Conservation (phyloP, 2,888 invertebrate genomes). For the Itoplectis maculator region DNA sequence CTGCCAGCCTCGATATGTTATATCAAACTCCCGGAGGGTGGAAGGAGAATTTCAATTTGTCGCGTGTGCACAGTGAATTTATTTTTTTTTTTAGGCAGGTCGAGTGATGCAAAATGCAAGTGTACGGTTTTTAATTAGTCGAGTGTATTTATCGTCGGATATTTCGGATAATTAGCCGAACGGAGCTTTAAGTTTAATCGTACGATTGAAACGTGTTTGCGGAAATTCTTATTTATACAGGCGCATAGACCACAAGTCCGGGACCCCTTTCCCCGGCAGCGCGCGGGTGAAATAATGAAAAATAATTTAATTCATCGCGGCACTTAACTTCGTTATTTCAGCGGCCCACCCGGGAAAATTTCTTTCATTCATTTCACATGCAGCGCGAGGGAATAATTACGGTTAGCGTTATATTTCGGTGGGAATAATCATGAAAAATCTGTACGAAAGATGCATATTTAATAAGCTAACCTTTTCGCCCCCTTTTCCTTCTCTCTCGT, state of each 20-base stretch:
- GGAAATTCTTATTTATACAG: no score
- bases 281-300: neutral
- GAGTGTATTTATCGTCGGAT: neutral
- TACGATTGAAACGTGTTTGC: no score
- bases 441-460: no score
- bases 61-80: neutral
- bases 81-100: neutral
- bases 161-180: no score
- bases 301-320: no score
- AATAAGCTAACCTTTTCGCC: no score
- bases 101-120: neutral
- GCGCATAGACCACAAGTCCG: neutral
- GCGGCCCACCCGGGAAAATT: neutral
- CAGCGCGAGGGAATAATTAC: neutral
- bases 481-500: no score
- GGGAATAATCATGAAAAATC: neutral
- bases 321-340: no score
- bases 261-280: neutral
- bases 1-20: slow-evolving; percentile 22
- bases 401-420: neutral
- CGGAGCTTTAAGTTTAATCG: no score
- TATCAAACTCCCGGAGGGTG: slow-evolving; percentile 18
- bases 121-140: neutral
- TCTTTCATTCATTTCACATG: neutral
- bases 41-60: neutral